A percentile compares a stretch with the other conserved stretches of the same genome.
These are phyloP conservation scores for Pituophis catenifer DNA, from an alignment of 2,113 vertebrate genomes.

Conservation along the genomic window DNA sequence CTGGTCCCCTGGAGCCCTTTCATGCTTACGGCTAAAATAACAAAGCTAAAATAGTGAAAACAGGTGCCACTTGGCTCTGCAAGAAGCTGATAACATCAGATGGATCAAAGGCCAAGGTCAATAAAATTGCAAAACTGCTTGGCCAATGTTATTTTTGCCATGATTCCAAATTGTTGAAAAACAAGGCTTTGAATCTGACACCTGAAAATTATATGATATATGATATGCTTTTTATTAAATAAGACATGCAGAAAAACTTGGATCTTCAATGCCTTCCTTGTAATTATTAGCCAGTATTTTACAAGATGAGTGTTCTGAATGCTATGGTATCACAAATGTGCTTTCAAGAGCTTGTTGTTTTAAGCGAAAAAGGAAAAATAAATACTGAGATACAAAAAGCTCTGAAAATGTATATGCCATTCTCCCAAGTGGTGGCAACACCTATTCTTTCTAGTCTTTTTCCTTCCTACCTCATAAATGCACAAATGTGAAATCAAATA, in stretches of 20 bases:
- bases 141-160: conserved; percentile 71
- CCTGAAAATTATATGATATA: conserved; percentile 57
- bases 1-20: conserved; percentile 32
- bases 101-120: conserved; percentile 61
- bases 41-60: conserved; percentile 41
- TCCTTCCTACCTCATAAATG: not conserved
- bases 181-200: conserved; percentile 49
- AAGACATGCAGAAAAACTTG: conserved; percentile 69
- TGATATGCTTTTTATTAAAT: conserved; percentile 62
- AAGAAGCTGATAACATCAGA: conserved; percentile 58
- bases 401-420: conserved; percentile 49
- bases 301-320: conserved; percentile 56
- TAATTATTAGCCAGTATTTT: conserved; percentile 66
- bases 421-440: conserved; percentile 18
- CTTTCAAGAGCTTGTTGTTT: conserved; percentile 19
- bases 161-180: conserved; percentile 54
- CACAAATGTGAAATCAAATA: not conserved
- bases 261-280: conserved; percentile 59
- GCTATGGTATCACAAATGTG: conserved; percentile 50
- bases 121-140: conserved; percentile 41
- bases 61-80: conserved; percentile 51
- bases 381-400: conserved; percentile 53
- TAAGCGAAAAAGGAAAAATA: conserved; percentile 33
- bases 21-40: conserved; percentile 45
- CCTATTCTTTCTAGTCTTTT: not conserved